phyloP scores from a whole-genome alignment of 1,140 invertebrate genomes.

The Orussus abietinus region DNA sequence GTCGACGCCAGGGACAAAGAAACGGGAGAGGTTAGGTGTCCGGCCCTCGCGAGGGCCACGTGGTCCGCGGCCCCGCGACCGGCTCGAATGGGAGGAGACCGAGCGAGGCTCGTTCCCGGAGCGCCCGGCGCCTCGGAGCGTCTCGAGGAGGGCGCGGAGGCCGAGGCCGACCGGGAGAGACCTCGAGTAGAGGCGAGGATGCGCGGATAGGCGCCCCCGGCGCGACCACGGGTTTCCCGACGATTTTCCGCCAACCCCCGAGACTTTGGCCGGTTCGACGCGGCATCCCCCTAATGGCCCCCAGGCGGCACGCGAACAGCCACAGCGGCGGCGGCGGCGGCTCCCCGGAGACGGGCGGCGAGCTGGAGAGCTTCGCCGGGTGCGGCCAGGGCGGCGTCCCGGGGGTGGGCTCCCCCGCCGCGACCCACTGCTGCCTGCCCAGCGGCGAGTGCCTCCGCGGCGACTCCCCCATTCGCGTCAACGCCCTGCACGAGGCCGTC shows the following conservation, averaged over 20 bases:
- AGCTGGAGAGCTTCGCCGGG: slow-evolving; percentile 35
- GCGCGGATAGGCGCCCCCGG: no score
- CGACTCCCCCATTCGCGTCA: slow-evolving; percentile 63
- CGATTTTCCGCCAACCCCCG: no score
- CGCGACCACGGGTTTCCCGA: no score
- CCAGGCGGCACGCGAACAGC: slow-evolving; percentile 43
- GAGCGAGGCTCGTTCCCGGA: no score
- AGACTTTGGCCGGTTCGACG: slow-evolving; percentile 5
- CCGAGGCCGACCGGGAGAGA: neutral
- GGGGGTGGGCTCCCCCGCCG: slow-evolving; percentile 44
- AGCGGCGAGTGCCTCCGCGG: slow-evolving; percentile 71
- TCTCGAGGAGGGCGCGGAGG: no score
- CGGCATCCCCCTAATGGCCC: slow-evolving; percentile 40
- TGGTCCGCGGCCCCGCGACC: no score
- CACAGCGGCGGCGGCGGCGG: slow-evolving; percentile 33
- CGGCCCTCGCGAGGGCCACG: no score
- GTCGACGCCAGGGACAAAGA: no score
- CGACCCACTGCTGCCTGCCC: slow-evolving; percentile 76
- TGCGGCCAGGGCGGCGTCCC: slow-evolving; percentile 38
- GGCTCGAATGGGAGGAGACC: no score
- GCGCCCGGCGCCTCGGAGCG: no score
- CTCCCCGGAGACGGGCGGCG: slow-evolving; percentile 27
- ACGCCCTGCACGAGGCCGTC: slow-evolving; percentile 75
- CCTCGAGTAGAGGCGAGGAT: no score
- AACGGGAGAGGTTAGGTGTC: no score